Evolutionary conservation across 2,888 invertebrate genomes (phyloP).

Genomic region (Leptopilina drosophilae): DNA sequence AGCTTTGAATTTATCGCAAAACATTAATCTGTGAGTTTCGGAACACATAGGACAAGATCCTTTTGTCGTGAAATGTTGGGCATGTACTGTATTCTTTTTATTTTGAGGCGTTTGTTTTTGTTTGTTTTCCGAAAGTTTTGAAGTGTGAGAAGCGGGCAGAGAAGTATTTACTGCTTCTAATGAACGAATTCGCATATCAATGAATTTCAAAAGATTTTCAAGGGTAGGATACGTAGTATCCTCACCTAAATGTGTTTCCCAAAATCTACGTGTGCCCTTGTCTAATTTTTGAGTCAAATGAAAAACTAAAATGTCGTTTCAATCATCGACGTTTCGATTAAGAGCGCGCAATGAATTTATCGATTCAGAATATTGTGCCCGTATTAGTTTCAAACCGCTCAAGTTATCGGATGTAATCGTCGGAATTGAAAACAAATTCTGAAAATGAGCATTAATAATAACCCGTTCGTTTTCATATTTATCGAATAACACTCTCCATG

Average conservation of each 20-base stretch:
- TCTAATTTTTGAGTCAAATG: slow-evolving; percentile 27
- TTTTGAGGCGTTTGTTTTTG: slow-evolving; percentile 9
- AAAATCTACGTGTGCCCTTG: slow-evolving; percentile 4
- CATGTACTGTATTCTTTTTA: background rate
- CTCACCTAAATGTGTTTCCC: slow-evolving; percentile 33
- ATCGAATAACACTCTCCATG: no score
- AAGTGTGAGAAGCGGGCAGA: no score
- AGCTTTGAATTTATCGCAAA: slow-evolving; percentile 10
- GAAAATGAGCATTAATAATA: no score
- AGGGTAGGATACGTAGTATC: background rate
- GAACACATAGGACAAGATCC: slow-evolving; percentile 16
- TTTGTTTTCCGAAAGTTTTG: background rate
- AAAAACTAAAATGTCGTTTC: slow-evolving; percentile 14
- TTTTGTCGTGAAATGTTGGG: background rate
- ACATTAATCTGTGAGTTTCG: background rate
- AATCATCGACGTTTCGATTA: slow-evolving; percentile 2
- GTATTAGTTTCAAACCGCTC: background rate
- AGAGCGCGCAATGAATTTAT: slow-evolving; percentile 17
- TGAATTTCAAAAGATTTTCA: slow-evolving; percentile 16
- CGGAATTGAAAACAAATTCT: no score
- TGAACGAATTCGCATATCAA: slow-evolving; percentile 25
- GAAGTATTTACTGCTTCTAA: slow-evolving; percentile 14
- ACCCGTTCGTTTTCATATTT: no score
- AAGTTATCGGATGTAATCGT: no score
- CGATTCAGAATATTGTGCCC: slow-evolving; percentile 7